Conservation (phyloP, 2,888 invertebrate species). For the Hemicrepidius hirtus region DNA sequence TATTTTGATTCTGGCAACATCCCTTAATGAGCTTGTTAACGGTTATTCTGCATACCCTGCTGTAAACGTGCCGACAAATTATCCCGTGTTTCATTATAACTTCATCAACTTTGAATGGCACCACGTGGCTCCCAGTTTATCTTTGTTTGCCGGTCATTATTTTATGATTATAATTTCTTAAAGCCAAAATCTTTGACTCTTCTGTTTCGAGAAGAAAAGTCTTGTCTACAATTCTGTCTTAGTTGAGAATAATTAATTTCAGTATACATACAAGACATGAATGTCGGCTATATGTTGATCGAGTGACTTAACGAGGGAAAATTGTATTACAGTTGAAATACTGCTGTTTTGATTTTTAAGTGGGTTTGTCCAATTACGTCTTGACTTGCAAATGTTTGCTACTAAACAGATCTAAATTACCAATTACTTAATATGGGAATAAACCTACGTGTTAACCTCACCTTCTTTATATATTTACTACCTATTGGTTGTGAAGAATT, state of each 20-base stretch:
- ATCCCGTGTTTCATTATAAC: slow-evolving; percentile 23
- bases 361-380: not conserved
- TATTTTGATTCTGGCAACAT: slow-evolving; percentile 31
- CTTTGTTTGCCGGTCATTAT: not conserved
- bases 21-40: slow-evolving; percentile 27
- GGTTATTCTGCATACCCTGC: slow-evolving; percentile 24
- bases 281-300: too few relatives aligned
- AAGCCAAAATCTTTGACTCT: too few relatives aligned
- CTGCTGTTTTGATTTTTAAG: not conserved
- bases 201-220: too few relatives aligned
- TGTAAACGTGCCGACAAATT: slow-evolving; percentile 30
- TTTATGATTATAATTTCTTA: too few relatives aligned
- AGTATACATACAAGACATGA: too few relatives aligned
- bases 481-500: slow-evolving; percentile 8
- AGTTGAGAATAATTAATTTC: too few relatives aligned
- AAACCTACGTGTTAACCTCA: slow-evolving; percentile 8
- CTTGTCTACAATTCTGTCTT: too few relatives aligned
- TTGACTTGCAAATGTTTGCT: slow-evolving; percentile 8
- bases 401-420: slow-evolving; percentile 26
- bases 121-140: slow-evolving; percentile 9
- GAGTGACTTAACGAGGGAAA: too few relatives aligned
- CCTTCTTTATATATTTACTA: slow-evolving; percentile 5
- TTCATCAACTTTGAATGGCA: slow-evolving; percentile 4
- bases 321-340: too few relatives aligned
- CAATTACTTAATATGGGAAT: slow-evolving; percentile 36